Base-by-base conservation (phyloP, 2,888 invertebrate genomes). In the Antheraea yamamai region DNA sequence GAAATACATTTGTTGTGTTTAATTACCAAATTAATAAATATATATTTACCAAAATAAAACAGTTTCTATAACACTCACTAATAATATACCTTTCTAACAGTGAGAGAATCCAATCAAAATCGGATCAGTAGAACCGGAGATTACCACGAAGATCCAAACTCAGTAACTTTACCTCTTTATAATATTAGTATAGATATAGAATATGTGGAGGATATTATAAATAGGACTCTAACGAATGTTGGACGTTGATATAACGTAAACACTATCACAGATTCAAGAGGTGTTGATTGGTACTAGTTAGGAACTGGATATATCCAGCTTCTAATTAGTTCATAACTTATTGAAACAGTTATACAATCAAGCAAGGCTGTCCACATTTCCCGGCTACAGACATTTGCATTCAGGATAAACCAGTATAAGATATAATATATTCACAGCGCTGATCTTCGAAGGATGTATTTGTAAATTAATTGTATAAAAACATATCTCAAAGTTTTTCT, bases 301-400 rank as follows among this genome's bases (percentile, higher is more conserved):
- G 64, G 4, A 30, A 66, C 30, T 66, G 26, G 16, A 66, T 66
- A 66, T 66, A 66, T 66, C 26, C 64, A 66, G 26, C 30, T 66
- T 18, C 70, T 39, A 70, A 70, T 39, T 70, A 70, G 70, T 39
- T 70, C 70, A 39, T 70, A 70, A 70, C 70, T 39, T 39, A 70
- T 70, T n/a, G 39, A 70, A 70, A 39, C 39, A 35, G 70, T 70
- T 35, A 68, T 70, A 70, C 39, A 70, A 70, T 70, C 70, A 70
- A 66, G 70, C 70, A 70, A 70, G 70, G 70, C 39, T 70, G 39
- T 70, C 70, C 70, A 39, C 70, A 70, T 70, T 70, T 70, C 70
- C 70, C 39, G 70, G 39, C 39, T 20, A 20, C 10, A 39, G 70
- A 70, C 30, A 66, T 70, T 70, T 70, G 70, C 70, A 70, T 70